Evolutionary conservation across 2,888 invertebrate genomes (phyloP).

Genomic region (Troglohyphantes excavatus): DNA sequence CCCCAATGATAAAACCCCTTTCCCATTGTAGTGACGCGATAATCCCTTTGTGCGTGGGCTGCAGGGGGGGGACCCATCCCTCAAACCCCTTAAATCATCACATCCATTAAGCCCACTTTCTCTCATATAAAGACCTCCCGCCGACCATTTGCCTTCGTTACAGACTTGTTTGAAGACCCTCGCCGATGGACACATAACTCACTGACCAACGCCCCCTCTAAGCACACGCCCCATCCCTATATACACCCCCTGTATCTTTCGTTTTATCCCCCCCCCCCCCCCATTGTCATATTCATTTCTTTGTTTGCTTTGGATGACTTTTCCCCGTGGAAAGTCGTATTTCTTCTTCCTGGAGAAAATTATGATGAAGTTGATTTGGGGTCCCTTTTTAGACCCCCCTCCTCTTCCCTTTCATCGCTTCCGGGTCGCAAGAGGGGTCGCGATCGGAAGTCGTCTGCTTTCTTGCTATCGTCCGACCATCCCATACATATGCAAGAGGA

Average conservation of each 20-base stretch:
- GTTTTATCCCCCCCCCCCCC: not conserved
- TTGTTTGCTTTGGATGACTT: constrained; percentile 47
- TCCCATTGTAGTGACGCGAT: not conserved
- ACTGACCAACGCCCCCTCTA: constrained; percentile 13
- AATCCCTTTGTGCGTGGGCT: not conserved
- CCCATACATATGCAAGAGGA: constrained; percentile 76
- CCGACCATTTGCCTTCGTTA: constrained; percentile 49
- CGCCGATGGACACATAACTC: constrained; percentile 52
- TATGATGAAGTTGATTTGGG: constrained; percentile 63
- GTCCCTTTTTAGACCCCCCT: constrained; percentile 12
- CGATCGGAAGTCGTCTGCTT: constrained; percentile 40
- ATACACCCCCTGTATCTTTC: not conserved
- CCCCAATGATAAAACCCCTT: not conserved
- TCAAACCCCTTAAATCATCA: constrained; percentile 66
- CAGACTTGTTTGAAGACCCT: constrained; percentile 48
- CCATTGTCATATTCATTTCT: not conserved
- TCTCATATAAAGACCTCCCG: constrained; percentile 57
- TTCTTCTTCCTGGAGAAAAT: constrained; percentile 60
- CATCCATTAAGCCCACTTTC: constrained; percentile 61
- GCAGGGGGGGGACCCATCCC: no score
- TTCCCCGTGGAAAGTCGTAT: constrained; percentile 57
- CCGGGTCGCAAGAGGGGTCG: constrained; percentile 70
- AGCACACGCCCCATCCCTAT: constrained; percentile 1
- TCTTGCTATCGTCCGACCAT: not conserved
- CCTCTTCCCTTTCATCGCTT: constrained; percentile 73